phyloP scores from a whole-genome alignment of 2,888 invertebrate genomes.

The Patella ulyssiponensis region DNA sequence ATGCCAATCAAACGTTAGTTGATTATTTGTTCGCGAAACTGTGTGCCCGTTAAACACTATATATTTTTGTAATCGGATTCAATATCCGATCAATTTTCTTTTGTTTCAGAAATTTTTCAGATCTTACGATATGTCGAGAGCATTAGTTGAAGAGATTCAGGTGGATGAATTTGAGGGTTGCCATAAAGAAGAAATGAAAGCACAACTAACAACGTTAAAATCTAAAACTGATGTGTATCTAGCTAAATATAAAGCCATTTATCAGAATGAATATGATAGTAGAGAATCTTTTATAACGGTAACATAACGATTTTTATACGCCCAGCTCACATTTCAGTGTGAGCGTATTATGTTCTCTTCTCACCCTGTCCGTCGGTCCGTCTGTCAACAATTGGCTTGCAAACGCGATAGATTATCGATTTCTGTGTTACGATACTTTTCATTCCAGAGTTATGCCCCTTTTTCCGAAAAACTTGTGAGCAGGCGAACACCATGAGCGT shows the following conservation, averaged over 20 bases:
- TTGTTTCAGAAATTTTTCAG: neutral
- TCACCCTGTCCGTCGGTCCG: too few relatives aligned
- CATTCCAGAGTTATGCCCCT: too few relatives aligned
- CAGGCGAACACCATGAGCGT: too few relatives aligned
- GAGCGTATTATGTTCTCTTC: too few relatives aligned
- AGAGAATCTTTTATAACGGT: neutral
- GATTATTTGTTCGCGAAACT: too few relatives aligned
- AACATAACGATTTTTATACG: neutral
- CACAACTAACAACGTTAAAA: conserved; percentile 1
- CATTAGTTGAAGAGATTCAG: neutral
- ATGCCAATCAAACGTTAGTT: too few relatives aligned
- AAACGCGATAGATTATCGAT: too few relatives aligned
- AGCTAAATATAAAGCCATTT: neutral
- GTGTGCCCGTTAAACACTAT: too few relatives aligned
- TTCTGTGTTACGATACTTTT: too few relatives aligned
- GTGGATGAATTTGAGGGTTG: neutral
- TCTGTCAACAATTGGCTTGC: too few relatives aligned
- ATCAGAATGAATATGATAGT: neutral
- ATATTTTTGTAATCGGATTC: neutral
- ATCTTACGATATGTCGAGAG: neutral
- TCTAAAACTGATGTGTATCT: conserved; percentile 9
- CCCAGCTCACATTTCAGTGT: neutral
- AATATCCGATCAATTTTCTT: neutral
- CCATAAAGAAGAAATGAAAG: neutral
- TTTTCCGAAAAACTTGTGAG: too few relatives aligned